These are phyloP conservation scores for Bellardia pandia DNA, from an alignment of 2,888 invertebrate genomes.

Conservation along the genomic window DNA sequence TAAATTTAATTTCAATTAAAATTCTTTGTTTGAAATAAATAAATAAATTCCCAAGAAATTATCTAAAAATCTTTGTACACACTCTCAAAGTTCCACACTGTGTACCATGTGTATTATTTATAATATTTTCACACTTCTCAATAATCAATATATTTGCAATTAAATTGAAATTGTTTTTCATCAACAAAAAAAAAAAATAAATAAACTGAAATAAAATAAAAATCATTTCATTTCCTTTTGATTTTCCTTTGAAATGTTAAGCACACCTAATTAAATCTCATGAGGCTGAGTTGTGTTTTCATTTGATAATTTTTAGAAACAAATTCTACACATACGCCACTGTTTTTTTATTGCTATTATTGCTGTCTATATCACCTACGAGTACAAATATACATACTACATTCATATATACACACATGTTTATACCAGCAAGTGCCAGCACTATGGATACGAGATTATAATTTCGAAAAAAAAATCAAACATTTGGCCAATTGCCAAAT, in stretches of 20 bases:
- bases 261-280: conserved; percentile 7
- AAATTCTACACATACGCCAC: background rate
- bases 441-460: background rate
- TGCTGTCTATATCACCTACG: background rate
- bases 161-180: background rate
- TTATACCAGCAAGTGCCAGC: background rate
- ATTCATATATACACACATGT: too few relatives aligned
- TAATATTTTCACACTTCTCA: too few relatives aligned
- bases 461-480: background rate
- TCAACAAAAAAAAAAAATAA: background rate
- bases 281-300: background rate
- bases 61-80: too few relatives aligned
- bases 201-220: background rate
- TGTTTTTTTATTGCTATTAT: background rate
- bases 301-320: background rate
- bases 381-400: background rate
- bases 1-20: too few relatives aligned
- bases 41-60: too few relatives aligned
- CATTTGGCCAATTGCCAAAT: conserved; percentile 58
- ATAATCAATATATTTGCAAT: background rate
- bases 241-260: background rate
- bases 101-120: too few relatives aligned
- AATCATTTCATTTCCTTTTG: background rate
- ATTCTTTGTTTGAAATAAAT: too few relatives aligned
- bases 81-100: too few relatives aligned